Evolutionary conservation across 2,888 invertebrate species (phyloP), one percentile per base, ranked within the genome.

Genomic region (Hyalella azteca): DNA sequence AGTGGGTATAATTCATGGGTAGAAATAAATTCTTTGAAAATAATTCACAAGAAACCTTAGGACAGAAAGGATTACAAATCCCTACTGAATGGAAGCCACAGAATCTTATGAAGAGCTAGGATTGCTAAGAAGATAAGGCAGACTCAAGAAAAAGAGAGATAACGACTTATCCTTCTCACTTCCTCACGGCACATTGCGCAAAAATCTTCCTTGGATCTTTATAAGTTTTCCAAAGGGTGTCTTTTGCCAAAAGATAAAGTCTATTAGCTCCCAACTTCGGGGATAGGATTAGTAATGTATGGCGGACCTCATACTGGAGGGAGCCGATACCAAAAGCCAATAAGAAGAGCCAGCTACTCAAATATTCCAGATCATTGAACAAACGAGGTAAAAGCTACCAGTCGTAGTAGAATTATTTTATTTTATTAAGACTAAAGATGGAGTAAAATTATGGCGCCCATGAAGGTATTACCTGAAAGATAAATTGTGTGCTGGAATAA

Each of bases 111-210:
- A n/a, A n/a, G n/a, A n/a, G n/a, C n/a, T n/a, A n/a, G n/a, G 54
- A 26, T 22, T 5, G 54, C 26, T 26, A 22, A 54, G 9, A 26
- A 22, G 54, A 54, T 54, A 54, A 26, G 26, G 54, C 9, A 13
- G 54, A 54, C 54, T 26, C n/a, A 50, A 54, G 54, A 54, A 54
- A 29, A 29, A 29, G 22, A 29, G 54, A 54, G 54, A 54, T 54
- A 54, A 54, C 22, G 26, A 26, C 54, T 54, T 54, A 54, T 54
- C 54, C 54, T 54, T 54, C 22, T 29, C 54, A 54, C 54, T 54
- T 54, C 22, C 54, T 54, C 29, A n/a, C 22, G 54, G 54, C 54
- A 54, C 54, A 54, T 54, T 54, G 54, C 22, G 54, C 54, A 54
- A 54, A 54, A 54, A 54, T 54, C 54, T 54, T 54, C 54, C 29